These are phyloP conservation scores for Crypturellus tataupa DNA, from an alignment of 2,797 vertebrate species.

Conservation along the genomic window DNA sequence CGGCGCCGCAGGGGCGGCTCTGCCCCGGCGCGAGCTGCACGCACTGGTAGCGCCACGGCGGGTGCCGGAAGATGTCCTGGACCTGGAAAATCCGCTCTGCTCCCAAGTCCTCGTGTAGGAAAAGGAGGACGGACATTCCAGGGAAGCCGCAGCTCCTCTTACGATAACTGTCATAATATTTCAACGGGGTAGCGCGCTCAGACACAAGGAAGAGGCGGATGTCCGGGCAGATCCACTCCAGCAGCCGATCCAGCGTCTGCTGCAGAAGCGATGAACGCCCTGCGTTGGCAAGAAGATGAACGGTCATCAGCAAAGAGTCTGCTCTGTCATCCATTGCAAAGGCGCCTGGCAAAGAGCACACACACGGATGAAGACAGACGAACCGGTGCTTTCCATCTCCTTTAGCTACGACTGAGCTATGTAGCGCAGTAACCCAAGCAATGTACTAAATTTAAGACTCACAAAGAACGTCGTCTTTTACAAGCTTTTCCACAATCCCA, in stretches of 20 bases:
- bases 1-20: conserved; percentile 75
- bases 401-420: fast-evolving
- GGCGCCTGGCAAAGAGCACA: conserved; percentile 47
- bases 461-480: neutral
- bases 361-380: neutral
- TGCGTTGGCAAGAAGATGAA: conserved; percentile 89
- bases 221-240: conserved; percentile 87
- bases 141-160: conserved; percentile 83
- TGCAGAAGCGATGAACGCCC: conserved; percentile 88
- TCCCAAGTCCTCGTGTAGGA: conserved; percentile 88
- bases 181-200: conserved; percentile 83
- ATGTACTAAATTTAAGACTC: neutral
- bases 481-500: neutral
- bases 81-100: conserved; percentile 89
- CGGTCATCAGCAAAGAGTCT: conserved; percentile 81
- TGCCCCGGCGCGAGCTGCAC: conserved; percentile 69
- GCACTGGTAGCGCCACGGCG: conserved; percentile 90
- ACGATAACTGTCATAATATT: conserved; percentile 54
- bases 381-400: neutral
- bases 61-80: conserved; percentile 88
- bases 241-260: conserved; percentile 87
- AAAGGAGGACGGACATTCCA: conserved; percentile 90
- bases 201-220: conserved; percentile 91
- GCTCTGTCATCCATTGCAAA: conserved; percentile 71
- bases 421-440: neutral